Evolutionary conservation across 2,113 vertebrate species (phyloP).

Genomic region (Stigmatopora nigra): DNA sequence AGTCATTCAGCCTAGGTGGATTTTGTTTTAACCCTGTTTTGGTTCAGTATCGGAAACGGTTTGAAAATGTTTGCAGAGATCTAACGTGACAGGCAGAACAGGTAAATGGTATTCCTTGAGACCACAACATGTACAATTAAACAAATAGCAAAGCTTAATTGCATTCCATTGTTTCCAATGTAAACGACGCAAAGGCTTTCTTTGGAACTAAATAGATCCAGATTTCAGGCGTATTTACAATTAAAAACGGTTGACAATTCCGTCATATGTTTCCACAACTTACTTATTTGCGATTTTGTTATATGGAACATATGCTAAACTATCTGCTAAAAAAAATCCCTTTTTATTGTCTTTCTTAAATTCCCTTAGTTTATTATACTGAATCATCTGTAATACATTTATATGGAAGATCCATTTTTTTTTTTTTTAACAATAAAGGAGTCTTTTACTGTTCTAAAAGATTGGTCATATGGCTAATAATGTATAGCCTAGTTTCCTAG

Average conservation of each 20-base stretch:
- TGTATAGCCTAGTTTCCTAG: too few species aligned
- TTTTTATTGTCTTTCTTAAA: not conserved
- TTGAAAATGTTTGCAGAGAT: not conserved
- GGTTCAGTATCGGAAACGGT: not conserved
- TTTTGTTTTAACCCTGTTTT: not conserved
- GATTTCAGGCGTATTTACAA: not conserved
- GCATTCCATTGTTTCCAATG: not conserved
- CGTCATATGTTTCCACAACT: not conserved
- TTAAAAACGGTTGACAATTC: not conserved
- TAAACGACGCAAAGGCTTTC: not conserved
- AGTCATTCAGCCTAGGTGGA: not conserved
- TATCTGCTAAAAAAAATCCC: not conserved
- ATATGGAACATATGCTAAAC: not conserved
- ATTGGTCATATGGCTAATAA: too few species aligned
- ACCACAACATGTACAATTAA: not conserved
- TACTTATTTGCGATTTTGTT: not conserved
- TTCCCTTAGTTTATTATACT: too few species aligned
- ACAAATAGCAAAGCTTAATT: not conserved
- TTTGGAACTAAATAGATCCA: not conserved
- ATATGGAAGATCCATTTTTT: too few species aligned
- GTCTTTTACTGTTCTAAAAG: too few species aligned
- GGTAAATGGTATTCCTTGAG: not conserved
- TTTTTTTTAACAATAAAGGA: too few species aligned
- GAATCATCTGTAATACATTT: too few species aligned
- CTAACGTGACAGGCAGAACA: not conserved